Base-by-base conservation (phyloP, 2,888 invertebrate genomes). In the Lymantria dispar region DNA sequence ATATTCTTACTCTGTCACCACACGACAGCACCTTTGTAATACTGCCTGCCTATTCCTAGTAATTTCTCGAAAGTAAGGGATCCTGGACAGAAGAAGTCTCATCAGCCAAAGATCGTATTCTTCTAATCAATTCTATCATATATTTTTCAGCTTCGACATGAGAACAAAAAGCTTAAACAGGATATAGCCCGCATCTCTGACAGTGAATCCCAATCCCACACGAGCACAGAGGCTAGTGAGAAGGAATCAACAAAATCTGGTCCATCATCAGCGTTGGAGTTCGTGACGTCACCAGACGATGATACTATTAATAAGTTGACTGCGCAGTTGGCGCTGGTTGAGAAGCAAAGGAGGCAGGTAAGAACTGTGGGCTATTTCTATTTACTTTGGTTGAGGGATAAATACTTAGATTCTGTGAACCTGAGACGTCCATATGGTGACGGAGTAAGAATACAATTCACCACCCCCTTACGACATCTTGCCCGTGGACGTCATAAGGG, bases 261-360 rank as follows among this genome's bases (percentile, higher is more conserved):
- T 0, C 82, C 83, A 0, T 72, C 81, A 3, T 86, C 87, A 0
- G 83, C 78, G 0, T 57, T 88, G 13, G 90, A 90, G 86, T 92
- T 90, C 59, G 89, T 89, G 58, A 79, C 87, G 54, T 87, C 87
- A 50, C 89, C 88, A 0, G 89, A 90, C 8, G 90, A 91, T 50
- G 89, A 90, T 58, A 89, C 85, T 10, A 78, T 92, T 10, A 80
- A 92, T 53, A 87, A 87, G 48, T 63, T 92, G 30, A 87, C 89
- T 0, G 74, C 85, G 0, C 92, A 92, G 57, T 62, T 91, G 40
- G 88, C 85, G 43, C 72, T 91, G 0, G 83, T 83, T 2, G 92
- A 91, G 67, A 88, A 85, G 50, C 90, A 92, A 52, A 64, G 91
- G 58, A 62, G 91, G 57, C 85, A 89, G 84, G 89, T 87, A 39